Base-by-base conservation (phyloP, 64 coral and sea anemone genomes). In the Astreopora myriophthalma region DNA sequence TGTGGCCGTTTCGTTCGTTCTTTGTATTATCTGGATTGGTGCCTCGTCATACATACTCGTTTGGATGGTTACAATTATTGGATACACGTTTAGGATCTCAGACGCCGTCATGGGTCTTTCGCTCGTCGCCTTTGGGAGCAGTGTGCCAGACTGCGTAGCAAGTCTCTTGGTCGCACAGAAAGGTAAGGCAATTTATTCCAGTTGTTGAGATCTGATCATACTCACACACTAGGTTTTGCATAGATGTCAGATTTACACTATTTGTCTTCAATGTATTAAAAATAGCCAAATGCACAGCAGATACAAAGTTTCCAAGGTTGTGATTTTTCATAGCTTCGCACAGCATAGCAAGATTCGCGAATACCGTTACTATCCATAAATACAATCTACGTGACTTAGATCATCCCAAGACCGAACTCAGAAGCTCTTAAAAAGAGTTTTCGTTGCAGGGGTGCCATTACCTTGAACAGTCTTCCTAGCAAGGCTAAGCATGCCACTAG, bases 61-160 rank as follows among this genome's bases (percentile, higher is more conserved):
- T 17, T 93, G 91, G 91, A 93, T 93, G 91, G 91, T 93, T 11
- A 80, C 84, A 51, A 48, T 93, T 6, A 93, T 93, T 57, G 91
- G 91, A 55, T 93, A 87, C 22, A 93, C 91, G 1, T 87, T 93
- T 57, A n/a, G 11, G 5, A 79, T 93, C 69, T 84, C 91, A 10
- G 91, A 93, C 51, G 51, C 84, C 2, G 73, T 93, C 49, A 93
- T 93, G 91, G 84, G 91, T 60, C 84, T 93, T 16, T 70, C 91
- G 29, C 78, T 93, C 48, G 72, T 93, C 5, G 91, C 91, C 2
- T 87, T 87, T 52, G 84, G 73, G 29, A 93, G 72, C 28, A 93
- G 91, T 29, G 40, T 93, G 6, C 91, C 91, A 5, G 91, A 93
- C 19, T 87, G 72, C 37, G 17, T 66, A 25, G 79, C 91, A 29